phyloP scores from a whole-genome alignment of 2,797 vertebrate species.

The Spinibarbus caldwelli region DNA sequence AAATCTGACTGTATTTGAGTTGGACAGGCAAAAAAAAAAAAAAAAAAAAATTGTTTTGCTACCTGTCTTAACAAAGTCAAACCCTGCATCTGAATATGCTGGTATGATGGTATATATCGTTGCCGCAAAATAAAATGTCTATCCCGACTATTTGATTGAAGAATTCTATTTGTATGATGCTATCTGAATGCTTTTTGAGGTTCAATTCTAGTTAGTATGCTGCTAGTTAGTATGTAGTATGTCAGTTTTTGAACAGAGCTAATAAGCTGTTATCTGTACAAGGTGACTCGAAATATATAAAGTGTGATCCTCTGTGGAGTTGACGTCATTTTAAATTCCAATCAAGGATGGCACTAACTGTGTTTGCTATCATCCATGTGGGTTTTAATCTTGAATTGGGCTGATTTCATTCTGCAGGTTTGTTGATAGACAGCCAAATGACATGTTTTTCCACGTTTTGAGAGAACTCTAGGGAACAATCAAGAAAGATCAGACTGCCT shows the following conservation, averaged over 20 bases:
- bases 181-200: neutral
- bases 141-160: neutral
- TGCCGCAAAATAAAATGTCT: neutral
- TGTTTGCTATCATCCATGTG: neutral
- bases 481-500: constrained; percentile 51
- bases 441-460: constrained; percentile 49
- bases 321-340: constrained; percentile 40
- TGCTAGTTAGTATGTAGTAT: neutral
- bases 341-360: constrained; percentile 36
- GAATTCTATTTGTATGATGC: neutral
- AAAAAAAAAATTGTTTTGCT: neutral
- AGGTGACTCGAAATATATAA: constrained; percentile 13
- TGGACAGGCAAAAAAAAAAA: neutral
- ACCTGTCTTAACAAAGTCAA: neutral
- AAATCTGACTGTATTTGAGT: neutral
- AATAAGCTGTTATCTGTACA: constrained; percentile 22
- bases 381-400: constrained; percentile 26
- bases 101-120: too few relatives aligned
- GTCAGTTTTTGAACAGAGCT: neutral
- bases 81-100: neutral
- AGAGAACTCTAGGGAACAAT: constrained; percentile 57
- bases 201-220: neutral
- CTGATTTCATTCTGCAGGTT: constrained; percentile 31
- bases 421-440: constrained; percentile 55
- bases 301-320: constrained; percentile 3